Base-by-base conservation (phyloP, 2,113 vertebrate species). In the Sceloporus undulatus region DNA sequence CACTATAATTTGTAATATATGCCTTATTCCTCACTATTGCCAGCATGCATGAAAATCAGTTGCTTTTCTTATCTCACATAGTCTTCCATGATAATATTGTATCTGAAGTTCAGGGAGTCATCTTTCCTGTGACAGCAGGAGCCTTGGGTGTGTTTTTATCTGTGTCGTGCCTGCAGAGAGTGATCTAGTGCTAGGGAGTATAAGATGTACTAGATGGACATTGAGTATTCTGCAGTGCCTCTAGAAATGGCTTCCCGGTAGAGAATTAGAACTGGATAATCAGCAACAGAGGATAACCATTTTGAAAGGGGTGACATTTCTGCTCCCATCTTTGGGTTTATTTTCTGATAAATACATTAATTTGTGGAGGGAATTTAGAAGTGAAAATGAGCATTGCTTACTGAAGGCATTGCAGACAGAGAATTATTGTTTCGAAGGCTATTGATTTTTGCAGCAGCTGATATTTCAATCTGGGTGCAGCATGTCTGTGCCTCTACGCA, bases 391-490 rank as follows among this genome's bases (percentile, higher is more conserved):
- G 91, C 93, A 93, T 92, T 95, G 94, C 95, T 96, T 94, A 94
- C 65, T 94, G 87, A 94, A 92, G 96, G 94, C 94, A 96, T 94
- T 95, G 95, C 95, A 97, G 96, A 96, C 95, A 95, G 95, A 96
- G 97, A 97, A 96, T 97, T 95, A 97, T 95, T 97, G 96, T 97
- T 97, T 97, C 97, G 96, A 97, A 95, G 88, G 80, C 96, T 97
- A 98, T 97, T 97, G 97, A 98, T 98, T 97, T 97, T 97, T 97
- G 95, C 95, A 95, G 97, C 96, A 96, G 96, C 97, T 97, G 97
- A 97, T 98, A 97, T 98, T 98, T 98, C 97, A 98, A 97, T 98
- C 97, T 97, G 96, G 97, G 96, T 96, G 96, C 97, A 97, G 97
- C 95, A 95, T 97, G 97, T 97, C 97, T 97, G 96, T 96, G 96